A percentile compares a stretch with the other conserved stretches of the same genome.
Conservation (phyloP, 2,888 invertebrate genomes). For the Lasioglossum lativentre region DNA sequence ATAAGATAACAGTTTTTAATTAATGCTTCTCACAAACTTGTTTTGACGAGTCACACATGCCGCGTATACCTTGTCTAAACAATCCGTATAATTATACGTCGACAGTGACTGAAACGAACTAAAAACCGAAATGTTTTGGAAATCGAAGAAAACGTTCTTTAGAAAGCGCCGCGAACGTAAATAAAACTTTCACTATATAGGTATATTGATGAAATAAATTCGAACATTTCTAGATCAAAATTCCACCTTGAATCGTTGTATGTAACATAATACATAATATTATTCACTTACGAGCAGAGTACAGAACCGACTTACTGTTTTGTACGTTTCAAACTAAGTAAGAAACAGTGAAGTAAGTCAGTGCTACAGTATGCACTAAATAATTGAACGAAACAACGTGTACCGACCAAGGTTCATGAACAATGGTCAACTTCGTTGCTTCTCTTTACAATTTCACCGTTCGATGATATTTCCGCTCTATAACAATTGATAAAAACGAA, state of each 20-base stretch:
- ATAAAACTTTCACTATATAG: constrained; percentile 22
- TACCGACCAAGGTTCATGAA: constrained; percentile 7
- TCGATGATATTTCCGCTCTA: not conserved
- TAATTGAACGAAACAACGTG: constrained; percentile 22
- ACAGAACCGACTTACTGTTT: not conserved
- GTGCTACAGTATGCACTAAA: constrained; percentile 5
- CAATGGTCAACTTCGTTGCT: not conserved
- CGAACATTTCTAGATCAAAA: not conserved
- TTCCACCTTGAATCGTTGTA: not conserved
- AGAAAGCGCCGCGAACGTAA: constrained; percentile 5
- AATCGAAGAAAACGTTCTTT: not conserved
- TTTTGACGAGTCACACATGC: constrained; percentile 3
- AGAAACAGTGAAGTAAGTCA: constrained; percentile 18
- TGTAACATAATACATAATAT: no score
- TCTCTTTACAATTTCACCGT: not conserved
- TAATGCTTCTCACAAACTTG: not conserved
- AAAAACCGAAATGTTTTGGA: not conserved
- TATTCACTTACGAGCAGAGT: not conserved
- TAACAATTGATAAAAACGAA: not conserved
- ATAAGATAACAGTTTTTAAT: not conserved
- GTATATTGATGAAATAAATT: not conserved
- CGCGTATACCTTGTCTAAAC: not conserved
- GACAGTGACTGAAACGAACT: not conserved
- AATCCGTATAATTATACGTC: not conserved
- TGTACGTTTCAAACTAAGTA: constrained; percentile 7